These are phyloP conservation scores for Rattus norvegicus DNA, from an alignment of 2,113 vertebrate genomes.

Conservation along the genomic window GRCr8 NC_086019.1:155037001-155037500, in stretches of 20 bases:
- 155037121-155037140: not conserved
- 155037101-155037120: not conserved
- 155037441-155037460: not conserved
- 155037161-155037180: not conserved
- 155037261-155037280: constrained; percentile 8
- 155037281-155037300: not conserved
- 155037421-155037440: not conserved
- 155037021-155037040: not conserved
- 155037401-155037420: no score
- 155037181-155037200: not conserved
- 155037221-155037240: constrained; percentile 2
- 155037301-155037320: not conserved
- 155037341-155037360: not conserved
- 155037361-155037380: no score
- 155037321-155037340: not conserved
- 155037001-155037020: not conserved
- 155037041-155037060: not conserved
- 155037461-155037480: not conserved
- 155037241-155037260: not conserved
- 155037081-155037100: not conserved
- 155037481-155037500: no score
- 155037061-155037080: not conserved
- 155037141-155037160: constrained; percentile 15
- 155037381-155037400: no score
- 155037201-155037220: constrained; percentile 37